These are phyloP conservation scores for Ploceus nigricollis DNA, from an alignment of 2,113 vertebrate genomes.

Conservation along the genomic window DNA sequence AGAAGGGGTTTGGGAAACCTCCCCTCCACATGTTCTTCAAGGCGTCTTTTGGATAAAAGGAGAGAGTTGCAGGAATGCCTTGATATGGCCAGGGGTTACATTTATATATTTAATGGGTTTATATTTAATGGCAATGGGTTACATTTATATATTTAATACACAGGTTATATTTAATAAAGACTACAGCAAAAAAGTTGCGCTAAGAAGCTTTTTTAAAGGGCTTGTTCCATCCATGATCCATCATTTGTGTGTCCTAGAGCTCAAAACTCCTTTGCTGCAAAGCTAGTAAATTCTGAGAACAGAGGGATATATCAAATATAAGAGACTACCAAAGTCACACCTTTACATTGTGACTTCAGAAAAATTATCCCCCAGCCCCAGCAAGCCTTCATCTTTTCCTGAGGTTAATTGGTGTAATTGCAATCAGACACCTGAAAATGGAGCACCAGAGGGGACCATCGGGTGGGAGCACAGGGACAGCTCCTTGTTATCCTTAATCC, in stretches of 20 bases:
- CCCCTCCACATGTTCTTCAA: accelerated
- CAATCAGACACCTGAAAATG: background rate
- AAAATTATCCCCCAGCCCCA: background rate
- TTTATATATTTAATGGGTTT: background rate
- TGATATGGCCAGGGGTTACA: accelerated
- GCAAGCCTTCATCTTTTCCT: background rate
- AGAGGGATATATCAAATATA: background rate
- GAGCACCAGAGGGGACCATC: accelerated
- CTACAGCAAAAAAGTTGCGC: background rate
- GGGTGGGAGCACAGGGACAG: accelerated
- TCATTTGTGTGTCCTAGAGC: background rate
- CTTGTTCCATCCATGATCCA: accelerated
- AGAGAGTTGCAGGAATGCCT: background rate
- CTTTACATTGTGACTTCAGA: background rate
- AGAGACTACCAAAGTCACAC: background rate
- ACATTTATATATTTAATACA: background rate
- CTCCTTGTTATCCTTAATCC: background rate
- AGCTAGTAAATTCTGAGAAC: background rate
- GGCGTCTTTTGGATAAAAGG: background rate
- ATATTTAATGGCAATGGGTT: background rate
- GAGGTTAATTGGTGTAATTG: background rate
- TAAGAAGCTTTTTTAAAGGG: background rate
- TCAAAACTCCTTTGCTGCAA: background rate
- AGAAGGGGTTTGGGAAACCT: background rate
- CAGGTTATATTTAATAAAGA: background rate